A percentile compares a stretch with the other conserved stretches of the same genome.
These are phyloP conservation scores for Dendroctonus ponderosae DNA, from an alignment of 1,140 invertebrate species.

Conservation along the genomic window DNA sequence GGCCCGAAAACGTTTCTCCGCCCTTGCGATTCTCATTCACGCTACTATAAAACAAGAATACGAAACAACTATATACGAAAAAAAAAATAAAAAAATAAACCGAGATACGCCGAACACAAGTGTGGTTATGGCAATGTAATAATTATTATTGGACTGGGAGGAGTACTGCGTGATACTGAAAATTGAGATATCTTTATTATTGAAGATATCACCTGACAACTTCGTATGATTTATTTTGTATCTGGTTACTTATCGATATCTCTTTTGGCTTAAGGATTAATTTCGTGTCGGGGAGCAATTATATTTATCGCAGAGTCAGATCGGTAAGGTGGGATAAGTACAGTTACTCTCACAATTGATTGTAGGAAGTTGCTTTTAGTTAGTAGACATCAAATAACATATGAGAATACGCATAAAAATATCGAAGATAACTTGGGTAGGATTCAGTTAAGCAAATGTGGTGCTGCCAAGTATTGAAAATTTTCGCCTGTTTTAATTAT, in stretches of 20 bases:
- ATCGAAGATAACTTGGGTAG: too few species aligned
- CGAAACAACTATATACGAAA: slow-evolving; percentile 20
- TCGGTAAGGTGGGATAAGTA: slow-evolving; percentile 7
- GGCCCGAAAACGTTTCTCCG: slow-evolving; percentile 32
- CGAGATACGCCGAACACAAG: slow-evolving; percentile 14
- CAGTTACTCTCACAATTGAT: not conserved
- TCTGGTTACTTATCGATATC: slow-evolving; percentile 29
- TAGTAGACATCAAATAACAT: too few species aligned
- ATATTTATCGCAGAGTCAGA: slow-evolving; percentile 10
- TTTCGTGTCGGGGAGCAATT: slow-evolving; percentile 19
- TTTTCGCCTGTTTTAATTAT: too few species aligned
- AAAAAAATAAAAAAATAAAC: slow-evolving; percentile 24
- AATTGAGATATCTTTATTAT: slow-evolving; percentile 32
- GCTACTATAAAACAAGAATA: slow-evolving; percentile 25
- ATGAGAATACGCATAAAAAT: too few species aligned
- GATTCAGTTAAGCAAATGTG: too few species aligned
- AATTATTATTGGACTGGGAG: slow-evolving; percentile 31
- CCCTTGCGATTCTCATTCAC: slow-evolving; percentile 38
- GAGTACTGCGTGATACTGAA: slow-evolving; percentile 28
- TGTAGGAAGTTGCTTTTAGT: too few species aligned
- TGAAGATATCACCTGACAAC: slow-evolving; percentile 24
- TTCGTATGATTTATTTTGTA: slow-evolving; percentile 20
- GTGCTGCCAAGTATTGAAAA: too few species aligned
- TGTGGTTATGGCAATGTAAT: slow-evolving; percentile 32
- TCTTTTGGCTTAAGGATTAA: slow-evolving; percentile 18